phyloP scores from a whole-genome alignment of 2,888 invertebrate species.

The Oligia latruncula region DNA sequence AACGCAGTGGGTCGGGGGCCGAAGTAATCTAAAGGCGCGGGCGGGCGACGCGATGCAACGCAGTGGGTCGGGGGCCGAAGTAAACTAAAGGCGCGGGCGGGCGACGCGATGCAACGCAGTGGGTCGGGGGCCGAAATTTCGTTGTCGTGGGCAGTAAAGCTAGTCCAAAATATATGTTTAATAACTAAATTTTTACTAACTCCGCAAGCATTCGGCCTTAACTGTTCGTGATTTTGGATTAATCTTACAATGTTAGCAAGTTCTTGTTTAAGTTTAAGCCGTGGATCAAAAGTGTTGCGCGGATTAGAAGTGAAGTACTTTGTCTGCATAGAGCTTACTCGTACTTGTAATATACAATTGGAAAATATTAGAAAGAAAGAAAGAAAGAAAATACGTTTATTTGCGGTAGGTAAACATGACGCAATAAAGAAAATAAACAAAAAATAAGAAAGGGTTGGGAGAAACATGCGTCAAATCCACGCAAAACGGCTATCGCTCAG shows the following conservation, averaged over 20 bases:
- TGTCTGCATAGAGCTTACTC: not conserved
- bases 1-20: accelerated
- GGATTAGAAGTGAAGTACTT: constrained; percentile 6
- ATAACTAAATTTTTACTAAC: too few species aligned
- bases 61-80: not conserved
- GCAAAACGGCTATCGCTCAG: too few species aligned
- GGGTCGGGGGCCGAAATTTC: not conserved
- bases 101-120: not conserved
- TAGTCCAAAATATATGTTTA: not conserved
- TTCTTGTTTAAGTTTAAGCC: constrained; percentile 17
- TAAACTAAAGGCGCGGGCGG: too few species aligned
- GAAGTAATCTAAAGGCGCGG: too few species aligned
- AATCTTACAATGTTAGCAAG: not conserved
- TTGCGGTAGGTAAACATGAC: too few species aligned
- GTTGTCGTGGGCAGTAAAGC: not conserved
- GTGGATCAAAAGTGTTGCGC: constrained; percentile 9
- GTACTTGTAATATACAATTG: not conserved
- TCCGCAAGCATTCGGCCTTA: not conserved
- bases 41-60: not conserved
- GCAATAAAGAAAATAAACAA: too few species aligned
- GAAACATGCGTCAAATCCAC: too few species aligned
- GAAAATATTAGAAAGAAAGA: not conserved
- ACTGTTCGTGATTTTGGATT: not conserved
- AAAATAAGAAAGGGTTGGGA: too few species aligned
- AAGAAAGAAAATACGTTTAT: too few species aligned